Conservation (phyloP, 1,140 invertebrate species). For the Panagrolaimus sp. region DNA sequence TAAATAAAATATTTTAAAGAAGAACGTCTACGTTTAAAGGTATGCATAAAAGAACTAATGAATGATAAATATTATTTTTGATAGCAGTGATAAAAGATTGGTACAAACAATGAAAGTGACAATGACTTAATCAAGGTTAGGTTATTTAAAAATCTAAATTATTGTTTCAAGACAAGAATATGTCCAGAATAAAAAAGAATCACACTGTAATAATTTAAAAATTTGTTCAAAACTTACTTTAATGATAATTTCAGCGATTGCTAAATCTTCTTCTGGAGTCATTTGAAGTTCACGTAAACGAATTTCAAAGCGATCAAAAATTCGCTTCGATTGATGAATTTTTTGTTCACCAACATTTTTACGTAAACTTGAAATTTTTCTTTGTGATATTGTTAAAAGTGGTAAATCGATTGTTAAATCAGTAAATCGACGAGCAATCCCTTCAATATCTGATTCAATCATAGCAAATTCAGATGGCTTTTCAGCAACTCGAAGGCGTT, state of each 20-base stretch:
- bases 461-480: conserved; percentile 16
- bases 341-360: conserved; percentile 19
- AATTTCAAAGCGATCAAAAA: conserved; percentile 13
- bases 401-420: conserved; percentile 12
- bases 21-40: too few relatives aligned
- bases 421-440: background rate
- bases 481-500: background rate
- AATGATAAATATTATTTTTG: too few relatives aligned
- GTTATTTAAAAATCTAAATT: too few relatives aligned
- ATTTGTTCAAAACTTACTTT: background rate
- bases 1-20: too few relatives aligned
- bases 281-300: conserved; percentile 25
- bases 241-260: conserved; percentile 16
- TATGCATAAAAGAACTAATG: too few relatives aligned
- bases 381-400: conserved; percentile 2
- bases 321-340: conserved; percentile 9
- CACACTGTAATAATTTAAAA: too few relatives aligned
- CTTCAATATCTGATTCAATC: background rate
- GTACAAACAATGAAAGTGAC: too few relatives aligned
- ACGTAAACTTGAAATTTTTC: conserved; percentile 3
- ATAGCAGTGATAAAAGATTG: too few relatives aligned
- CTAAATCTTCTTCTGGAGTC: conserved; percentile 30
- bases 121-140: too few relatives aligned
- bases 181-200: too few relatives aligned
- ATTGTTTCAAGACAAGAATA: too few relatives aligned